Percentiles rank a stretch among this genome's conserved stretches.
Conservation (phyloP, 2,888 invertebrate genomes). For the Erebia ligea region DNA sequence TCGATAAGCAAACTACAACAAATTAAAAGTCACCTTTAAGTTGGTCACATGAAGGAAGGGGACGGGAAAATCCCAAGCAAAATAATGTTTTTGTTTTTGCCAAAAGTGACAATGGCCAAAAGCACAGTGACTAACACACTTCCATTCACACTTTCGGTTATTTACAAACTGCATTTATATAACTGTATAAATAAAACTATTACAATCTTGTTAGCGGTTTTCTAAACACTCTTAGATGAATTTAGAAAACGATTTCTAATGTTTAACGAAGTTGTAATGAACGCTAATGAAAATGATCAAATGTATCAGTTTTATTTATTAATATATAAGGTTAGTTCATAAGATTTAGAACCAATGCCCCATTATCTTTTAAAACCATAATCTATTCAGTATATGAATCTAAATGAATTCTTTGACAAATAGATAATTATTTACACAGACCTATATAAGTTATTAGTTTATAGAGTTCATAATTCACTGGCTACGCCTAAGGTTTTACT, state of each 20-base stretch:
- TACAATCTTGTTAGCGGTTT: neutral
- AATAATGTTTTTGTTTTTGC: neutral
- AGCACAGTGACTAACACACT: slow-evolving; percentile 10
- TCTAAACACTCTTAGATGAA: neutral
- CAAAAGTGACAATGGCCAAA: neutral
- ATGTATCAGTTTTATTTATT: too few relatives aligned
- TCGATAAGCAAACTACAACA: too few relatives aligned
- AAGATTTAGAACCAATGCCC: too few relatives aligned
- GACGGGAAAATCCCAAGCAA: neutral
- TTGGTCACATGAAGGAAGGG: neutral
- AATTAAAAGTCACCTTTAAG: too few relatives aligned
- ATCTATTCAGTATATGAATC: neutral
- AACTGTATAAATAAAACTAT: slow-evolving; percentile 11
- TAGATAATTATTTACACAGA: slow-evolving; percentile 1
- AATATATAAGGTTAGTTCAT: too few relatives aligned
- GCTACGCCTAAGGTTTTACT: slow-evolving; percentile 1
- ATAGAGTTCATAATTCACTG: neutral
- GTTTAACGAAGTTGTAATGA: neutral
- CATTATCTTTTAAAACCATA: too few relatives aligned
- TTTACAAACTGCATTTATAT: slow-evolving; percentile 31
- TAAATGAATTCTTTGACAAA: neutral
- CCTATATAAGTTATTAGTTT: neutral
- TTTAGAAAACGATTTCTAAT: neutral
- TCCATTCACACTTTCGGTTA: slow-evolving; percentile 8
- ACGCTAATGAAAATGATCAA: neutral